A percentile compares a stretch with the other conserved stretches of the same genome.
phyloP scores from a whole-genome alignment of 2,113 vertebrate species.

The Isurus oxyrinchus region DNA sequence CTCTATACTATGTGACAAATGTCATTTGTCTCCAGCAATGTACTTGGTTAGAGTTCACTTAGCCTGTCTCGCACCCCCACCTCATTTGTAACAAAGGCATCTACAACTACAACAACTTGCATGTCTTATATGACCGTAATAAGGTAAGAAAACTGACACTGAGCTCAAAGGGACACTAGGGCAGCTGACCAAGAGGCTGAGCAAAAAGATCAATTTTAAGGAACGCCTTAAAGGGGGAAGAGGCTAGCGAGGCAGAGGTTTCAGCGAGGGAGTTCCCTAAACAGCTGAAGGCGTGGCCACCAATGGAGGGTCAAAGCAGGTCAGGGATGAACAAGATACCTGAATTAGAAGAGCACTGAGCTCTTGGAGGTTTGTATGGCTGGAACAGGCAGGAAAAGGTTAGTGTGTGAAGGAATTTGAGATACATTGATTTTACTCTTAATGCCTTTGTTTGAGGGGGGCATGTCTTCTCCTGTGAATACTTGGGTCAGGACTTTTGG shows the following conservation, averaged over 20 bases:
- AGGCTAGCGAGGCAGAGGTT: neutral
- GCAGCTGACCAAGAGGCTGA: neutral
- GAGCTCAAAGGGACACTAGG: neutral
- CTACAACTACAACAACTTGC: too few species aligned
- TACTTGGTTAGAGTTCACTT: neutral
- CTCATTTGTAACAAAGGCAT: neutral
- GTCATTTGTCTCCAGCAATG: neutral
- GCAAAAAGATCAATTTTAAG: neutral
- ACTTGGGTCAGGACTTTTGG: neutral
- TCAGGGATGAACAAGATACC: too few species aligned
- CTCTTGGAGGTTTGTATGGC: neutral
- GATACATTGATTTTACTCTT: neutral
- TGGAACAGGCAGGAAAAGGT: neutral
- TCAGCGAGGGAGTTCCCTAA: neutral
- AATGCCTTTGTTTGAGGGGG: neutral
- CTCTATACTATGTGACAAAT: neutral
- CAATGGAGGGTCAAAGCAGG: neutral
- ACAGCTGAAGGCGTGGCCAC: neutral
- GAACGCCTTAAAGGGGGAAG: neutral
- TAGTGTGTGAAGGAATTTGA: neutral
- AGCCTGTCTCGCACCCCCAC: neutral
- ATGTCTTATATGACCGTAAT: neutral
- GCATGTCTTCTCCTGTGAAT: neutral
- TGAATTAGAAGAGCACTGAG: neutral
- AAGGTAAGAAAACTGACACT: neutral